Conservation (phyloP, 1,140 invertebrate species). For the Drosophila oshimai region DNA sequence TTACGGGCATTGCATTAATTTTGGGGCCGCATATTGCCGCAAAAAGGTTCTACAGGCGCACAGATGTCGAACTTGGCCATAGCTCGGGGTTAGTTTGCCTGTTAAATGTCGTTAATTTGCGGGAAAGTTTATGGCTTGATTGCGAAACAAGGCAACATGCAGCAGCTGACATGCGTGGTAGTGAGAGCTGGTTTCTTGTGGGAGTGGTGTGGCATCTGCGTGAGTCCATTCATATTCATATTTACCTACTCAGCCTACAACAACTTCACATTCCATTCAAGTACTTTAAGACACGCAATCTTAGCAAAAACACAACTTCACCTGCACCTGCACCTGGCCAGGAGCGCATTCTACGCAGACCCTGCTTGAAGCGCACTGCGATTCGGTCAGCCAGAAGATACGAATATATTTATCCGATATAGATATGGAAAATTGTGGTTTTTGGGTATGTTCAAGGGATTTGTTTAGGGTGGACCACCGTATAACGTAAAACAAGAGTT, state of each 20-base stretch:
- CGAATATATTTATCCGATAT: not conserved
- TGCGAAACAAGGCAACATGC: slow-evolving; percentile 10
- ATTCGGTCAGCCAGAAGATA: slow-evolving; percentile 7
- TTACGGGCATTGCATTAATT: slow-evolving; percentile 70
- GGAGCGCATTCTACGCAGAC: slow-evolving; percentile 62
- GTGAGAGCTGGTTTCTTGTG: not conserved
- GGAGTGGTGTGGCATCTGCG: not conserved
- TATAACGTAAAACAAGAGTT: too few species aligned
- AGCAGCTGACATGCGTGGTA: slow-evolving; percentile 9
- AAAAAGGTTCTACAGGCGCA: slow-evolving; percentile 26
- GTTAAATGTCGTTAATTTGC: slow-evolving; percentile 42
- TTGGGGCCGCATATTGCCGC: slow-evolving; percentile 39
- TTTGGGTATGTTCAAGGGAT: not conserved
- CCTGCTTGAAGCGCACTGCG: slow-evolving; percentile 62
- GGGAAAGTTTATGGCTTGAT: slow-evolving; percentile 36
- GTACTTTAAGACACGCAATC: slow-evolving; percentile 60
- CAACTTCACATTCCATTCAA: slow-evolving; percentile 68
- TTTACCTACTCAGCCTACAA: slow-evolving; percentile 70
- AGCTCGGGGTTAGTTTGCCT: slow-evolving; percentile 45
- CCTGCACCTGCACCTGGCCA: slow-evolving; percentile 57
- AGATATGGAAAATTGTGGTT: not conserved
- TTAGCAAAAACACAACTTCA: slow-evolving; percentile 64
- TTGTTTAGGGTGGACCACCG: not conserved
- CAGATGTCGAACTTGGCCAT: slow-evolving; percentile 26
- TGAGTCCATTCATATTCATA: slow-evolving; percentile 37